These are phyloP conservation scores for Phoxinus dragarum DNA, from an alignment of 2,797 vertebrate genomes.

Conservation along the genomic window DNA sequence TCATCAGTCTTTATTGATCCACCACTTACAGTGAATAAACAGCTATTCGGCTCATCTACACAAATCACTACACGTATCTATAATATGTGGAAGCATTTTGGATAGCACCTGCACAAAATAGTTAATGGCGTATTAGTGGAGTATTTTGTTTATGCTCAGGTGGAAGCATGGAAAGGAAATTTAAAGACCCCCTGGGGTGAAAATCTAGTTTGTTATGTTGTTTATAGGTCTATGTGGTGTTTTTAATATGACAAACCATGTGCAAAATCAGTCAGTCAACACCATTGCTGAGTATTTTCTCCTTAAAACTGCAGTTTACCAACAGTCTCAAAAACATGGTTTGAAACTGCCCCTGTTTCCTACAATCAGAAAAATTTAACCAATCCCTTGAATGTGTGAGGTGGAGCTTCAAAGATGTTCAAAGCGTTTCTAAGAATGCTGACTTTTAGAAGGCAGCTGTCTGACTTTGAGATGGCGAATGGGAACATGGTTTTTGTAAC, in stretches of 20 bases:
- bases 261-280: background rate
- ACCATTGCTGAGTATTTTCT: background rate
- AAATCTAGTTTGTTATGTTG: background rate
- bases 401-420: background rate
- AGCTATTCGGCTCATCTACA: conserved; percentile 76
- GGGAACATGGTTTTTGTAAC: background rate
- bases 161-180: background rate
- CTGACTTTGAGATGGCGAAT: background rate
- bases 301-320: background rate
- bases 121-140: background rate
- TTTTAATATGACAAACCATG: background rate
- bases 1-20: conserved; percentile 81
- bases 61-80: conserved; percentile 53
- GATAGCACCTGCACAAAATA: background rate
- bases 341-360: background rate
- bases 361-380: background rate
- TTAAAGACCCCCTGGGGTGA: background rate
- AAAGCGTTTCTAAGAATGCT: background rate
- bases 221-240: background rate
- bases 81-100: conserved; percentile 17
- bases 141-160: background rate
- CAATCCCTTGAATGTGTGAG: background rate
- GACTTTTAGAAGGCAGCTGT: background rate
- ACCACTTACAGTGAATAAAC: conserved; percentile 80
- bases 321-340: background rate